Base-by-base conservation (phyloP, 92 coral and sea anemone genomes). In the Heteractis magnifica region DNA sequence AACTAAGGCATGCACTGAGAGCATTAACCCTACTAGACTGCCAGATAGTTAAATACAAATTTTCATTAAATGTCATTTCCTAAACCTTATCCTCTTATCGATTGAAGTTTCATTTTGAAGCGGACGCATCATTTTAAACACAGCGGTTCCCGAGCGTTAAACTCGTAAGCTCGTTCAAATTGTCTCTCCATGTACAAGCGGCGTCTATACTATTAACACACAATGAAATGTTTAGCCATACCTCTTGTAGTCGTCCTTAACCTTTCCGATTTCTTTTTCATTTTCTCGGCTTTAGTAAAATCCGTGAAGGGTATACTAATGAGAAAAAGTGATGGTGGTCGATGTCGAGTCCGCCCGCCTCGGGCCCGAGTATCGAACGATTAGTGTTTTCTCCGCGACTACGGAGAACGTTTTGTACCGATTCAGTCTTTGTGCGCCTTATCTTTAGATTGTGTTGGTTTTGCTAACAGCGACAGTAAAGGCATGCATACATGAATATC, bases 401-500 rank as follows among this genome's bases (percentile, higher is more conserved):
- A 51, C 44, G 21, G 52, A 74, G 78, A 44, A 11, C 78, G 23
- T 74, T 49, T 74, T 49, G 56, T 49, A 74, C n/a, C 34, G 77
- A 73, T 14, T 21, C 55, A 49, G 78, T 56, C 84, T 81, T 81
- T 81, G 84, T 70, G 76, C 49, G 59, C 51, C 65, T 81, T 81
- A 81, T 81, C 76, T 65, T 48, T n/a, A 48, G 84, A 20, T 65
- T 81, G 84, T 81, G 73, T 80, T 88, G 81, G 92, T 86, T 90
- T 88, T 88, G 87, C 86, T 82, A 82, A 89, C 88, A 75, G 85
- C 76, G 88, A 87, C 82, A 86, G 93, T 89, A 86, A 60, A 83
- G 98, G 98, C 81, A 94, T 94, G 98, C 98, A 94, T 94, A 94
- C 93, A 94, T 94, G 98, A 94, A 94, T 94, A 94, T 85, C 89